These are phyloP conservation scores for Periophthalmodon schlosseri DNA, from an alignment of 2,113 vertebrate species.

Conservation along the genomic window DNA sequence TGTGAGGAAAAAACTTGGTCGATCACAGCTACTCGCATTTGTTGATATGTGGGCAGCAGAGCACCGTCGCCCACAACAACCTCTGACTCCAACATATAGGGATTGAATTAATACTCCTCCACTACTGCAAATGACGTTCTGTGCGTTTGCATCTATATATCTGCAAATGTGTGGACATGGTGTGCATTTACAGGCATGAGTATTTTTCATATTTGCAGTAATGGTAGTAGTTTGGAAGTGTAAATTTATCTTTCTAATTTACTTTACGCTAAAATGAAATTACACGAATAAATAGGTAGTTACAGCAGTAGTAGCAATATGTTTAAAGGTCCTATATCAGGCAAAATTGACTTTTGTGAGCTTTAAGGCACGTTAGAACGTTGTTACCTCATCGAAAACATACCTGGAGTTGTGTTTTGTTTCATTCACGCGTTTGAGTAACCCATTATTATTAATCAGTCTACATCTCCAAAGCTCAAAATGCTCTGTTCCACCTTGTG, in stretches of 20 bases:
- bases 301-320: not conserved
- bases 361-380: too few relatives aligned
- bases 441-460: too few relatives aligned
- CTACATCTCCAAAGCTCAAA: too few relatives aligned
- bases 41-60: slow-evolving; percentile 62
- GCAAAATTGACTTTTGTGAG: too few relatives aligned
- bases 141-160: slow-evolving; percentile 22
- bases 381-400: too few relatives aligned
- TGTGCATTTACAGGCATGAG: not conserved
- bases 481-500: too few relatives aligned
- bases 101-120: slow-evolving; percentile 48
- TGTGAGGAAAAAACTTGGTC: slow-evolving; percentile 8
- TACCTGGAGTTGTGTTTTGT: too few relatives aligned
- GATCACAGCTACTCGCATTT: slow-evolving; percentile 36
- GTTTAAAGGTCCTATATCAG: too few relatives aligned
- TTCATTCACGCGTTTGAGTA: too few relatives aligned
- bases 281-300: not conserved
- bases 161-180: not conserved
- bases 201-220: not conserved
- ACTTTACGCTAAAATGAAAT: not conserved
- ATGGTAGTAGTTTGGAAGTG: not conserved
- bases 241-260: not conserved
- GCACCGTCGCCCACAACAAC: slow-evolving; percentile 62
- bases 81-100: slow-evolving; percentile 51
- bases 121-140: slow-evolving; percentile 17